These are phyloP conservation scores for Spinibarbus caldwelli DNA, from an alignment of 2,797 vertebrate species.

Conservation along the genomic window DNA sequence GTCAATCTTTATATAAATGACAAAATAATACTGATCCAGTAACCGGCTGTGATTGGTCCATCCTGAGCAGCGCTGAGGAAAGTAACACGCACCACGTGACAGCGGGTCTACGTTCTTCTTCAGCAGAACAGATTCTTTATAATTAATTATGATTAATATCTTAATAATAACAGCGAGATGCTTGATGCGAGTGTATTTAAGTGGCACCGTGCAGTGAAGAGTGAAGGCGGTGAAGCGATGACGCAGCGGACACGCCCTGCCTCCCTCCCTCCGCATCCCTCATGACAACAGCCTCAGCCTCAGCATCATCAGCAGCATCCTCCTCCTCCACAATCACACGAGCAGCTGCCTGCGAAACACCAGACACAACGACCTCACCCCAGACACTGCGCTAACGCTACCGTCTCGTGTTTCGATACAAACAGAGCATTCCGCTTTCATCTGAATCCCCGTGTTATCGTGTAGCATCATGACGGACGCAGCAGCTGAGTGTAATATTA, in stretches of 20 bases:
- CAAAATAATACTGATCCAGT: background rate
- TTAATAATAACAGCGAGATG: background rate
- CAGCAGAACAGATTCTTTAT: background rate
- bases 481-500: slow-evolving; percentile 92
- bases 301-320: background rate
- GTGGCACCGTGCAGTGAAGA: background rate
- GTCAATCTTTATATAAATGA: background rate
- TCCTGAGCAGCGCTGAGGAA: background rate
- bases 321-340: background rate
- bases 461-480: slow-evolving; percentile 86
- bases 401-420: background rate
- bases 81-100: background rate
- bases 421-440: background rate
- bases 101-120: accelerated
- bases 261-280: slow-evolving; percentile 23
- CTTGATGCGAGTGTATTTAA: too few relatives aligned
- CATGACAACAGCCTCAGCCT: slow-evolving; percentile 40
- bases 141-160: too few relatives aligned
- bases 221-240: background rate
- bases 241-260: slow-evolving; percentile 12
- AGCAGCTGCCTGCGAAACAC: background rate
- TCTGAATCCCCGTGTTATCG: background rate
- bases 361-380: background rate
- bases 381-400: background rate
- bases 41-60: background rate